Evolutionary conservation across 1,140 invertebrate species (phyloP), one percentile per base, ranked within the genome.

Genomic region (Halotydeus destructor): DNA sequence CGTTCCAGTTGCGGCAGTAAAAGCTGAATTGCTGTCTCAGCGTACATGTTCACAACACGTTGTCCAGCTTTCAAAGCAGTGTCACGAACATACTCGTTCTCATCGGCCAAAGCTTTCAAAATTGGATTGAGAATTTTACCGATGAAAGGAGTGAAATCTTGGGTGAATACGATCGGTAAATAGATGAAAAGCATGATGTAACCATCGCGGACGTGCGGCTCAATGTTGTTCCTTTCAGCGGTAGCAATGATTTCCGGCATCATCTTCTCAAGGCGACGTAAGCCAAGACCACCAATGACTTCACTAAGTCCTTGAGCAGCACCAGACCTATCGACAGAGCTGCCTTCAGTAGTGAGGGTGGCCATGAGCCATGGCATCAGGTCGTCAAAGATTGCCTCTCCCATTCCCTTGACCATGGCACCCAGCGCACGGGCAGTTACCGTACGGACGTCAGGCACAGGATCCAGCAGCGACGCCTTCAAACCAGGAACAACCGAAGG

Each of bases 171-270:
- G 45, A 78, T 76, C 1, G 94, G 94, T 74, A 99, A 81, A 60
- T 97, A 99, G 57, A 98, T 98, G 59, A 96, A 99, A 81, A 99
- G 88, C 84, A 98, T 94, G 35, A 99, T 94, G 62, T 98, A 99
- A 22, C 94, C 94, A 65, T 99, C 94, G 53, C 94, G 85, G 0
- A 98, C 89, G 60, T 96, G 85, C 1, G 93, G 83, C 11, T 86
- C 83, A 50, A 97, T 86, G 59, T 97, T 89, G 1, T 75, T 74
- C 44, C 82, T 66, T 61, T 94, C 85, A 0, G 91, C 86, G 0
- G 89, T 96, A 23, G 75, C 69, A 49, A 99, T 96, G 46, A 99
- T 94, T 58, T 96, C 88, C 65, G 88, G 89, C 89, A 99, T 97
- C 14, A 97, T 69, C 57, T 84, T 86, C 50, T 94, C 76, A 35